Evolutionary conservation across 2,113 vertebrate species (phyloP).

Genomic region (Cinclus mexicanus): DNA sequence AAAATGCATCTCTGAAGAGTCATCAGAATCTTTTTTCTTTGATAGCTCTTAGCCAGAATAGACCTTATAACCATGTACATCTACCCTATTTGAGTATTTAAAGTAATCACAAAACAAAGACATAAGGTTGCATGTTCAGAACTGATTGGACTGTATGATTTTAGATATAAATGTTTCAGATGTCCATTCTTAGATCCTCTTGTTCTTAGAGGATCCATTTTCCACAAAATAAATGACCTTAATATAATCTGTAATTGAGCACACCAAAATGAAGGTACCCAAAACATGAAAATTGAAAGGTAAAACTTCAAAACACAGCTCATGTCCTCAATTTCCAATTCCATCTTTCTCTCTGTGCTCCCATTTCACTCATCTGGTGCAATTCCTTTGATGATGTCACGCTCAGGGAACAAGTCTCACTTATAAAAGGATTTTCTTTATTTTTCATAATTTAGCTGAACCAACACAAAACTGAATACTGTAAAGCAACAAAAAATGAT

Average conservation of each 20-base stretch:
- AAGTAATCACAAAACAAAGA: not conserved
- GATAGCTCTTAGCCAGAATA: not conserved
- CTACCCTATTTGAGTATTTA: not conserved
- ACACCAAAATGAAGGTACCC: not conserved
- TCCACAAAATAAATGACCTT: not conserved
- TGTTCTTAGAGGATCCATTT: not conserved
- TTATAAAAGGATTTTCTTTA: constrained; percentile 84
- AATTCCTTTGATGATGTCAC: constrained; percentile 33
- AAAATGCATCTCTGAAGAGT: not conserved
- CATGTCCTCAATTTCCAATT: not conserved
- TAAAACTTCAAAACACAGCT: not conserved
- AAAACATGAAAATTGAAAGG: not conserved
- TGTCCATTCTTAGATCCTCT: not conserved
- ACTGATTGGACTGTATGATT: not conserved
- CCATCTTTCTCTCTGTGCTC: not conserved
- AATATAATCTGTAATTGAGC: not conserved
- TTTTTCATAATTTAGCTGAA: constrained; percentile 85
- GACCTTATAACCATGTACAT: not conserved
- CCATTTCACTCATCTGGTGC: not conserved
- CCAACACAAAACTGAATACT: constrained; percentile 82
- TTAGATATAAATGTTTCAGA: not conserved
- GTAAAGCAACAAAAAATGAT: constrained; percentile 81
- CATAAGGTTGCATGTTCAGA: not conserved
- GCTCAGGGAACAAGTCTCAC: constrained; percentile 75
- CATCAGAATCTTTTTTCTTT: not conserved